Conservation (phyloP, 2,797 vertebrate genomes). For the Clarias platycephalus region DNA sequence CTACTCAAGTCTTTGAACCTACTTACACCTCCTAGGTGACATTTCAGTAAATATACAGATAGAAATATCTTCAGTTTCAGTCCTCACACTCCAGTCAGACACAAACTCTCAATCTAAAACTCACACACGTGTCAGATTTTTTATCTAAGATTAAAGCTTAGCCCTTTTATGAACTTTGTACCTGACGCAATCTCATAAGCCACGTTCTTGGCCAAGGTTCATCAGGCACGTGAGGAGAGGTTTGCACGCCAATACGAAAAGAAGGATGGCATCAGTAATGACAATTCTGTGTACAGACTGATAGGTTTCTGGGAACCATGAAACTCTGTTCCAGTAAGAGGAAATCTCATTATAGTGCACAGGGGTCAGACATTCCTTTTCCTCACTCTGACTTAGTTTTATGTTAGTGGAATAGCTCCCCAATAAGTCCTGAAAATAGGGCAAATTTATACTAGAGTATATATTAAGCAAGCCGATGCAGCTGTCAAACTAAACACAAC, state of each 20-base stretch:
- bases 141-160: background rate
- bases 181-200: background rate
- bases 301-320: constrained; percentile 22
- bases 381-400: background rate
- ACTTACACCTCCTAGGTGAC: constrained; percentile 6
- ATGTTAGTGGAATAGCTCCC: constrained; percentile 56
- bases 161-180: background rate
- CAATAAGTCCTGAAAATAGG: background rate
- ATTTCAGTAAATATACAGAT: background rate
- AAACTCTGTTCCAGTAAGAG: constrained; percentile 31
- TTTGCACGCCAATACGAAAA: constrained; percentile 14
- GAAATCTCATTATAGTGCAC: constrained; percentile 52
- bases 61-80: background rate
- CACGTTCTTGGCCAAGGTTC: constrained; percentile 18
- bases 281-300: constrained; percentile 29
- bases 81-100: background rate
- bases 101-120: background rate
- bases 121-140: background rate
- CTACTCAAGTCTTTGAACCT: background rate
- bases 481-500: background rate
- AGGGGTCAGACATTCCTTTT: background rate
- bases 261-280: constrained; percentile 33
- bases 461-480: too few relatives aligned
- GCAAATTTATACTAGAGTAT: background rate
- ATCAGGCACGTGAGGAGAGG: constrained; percentile 2